phyloP scores from a whole-genome alignment of 64 coral and sea anemone species.

The Catalaphyllia jardinei region DNA sequence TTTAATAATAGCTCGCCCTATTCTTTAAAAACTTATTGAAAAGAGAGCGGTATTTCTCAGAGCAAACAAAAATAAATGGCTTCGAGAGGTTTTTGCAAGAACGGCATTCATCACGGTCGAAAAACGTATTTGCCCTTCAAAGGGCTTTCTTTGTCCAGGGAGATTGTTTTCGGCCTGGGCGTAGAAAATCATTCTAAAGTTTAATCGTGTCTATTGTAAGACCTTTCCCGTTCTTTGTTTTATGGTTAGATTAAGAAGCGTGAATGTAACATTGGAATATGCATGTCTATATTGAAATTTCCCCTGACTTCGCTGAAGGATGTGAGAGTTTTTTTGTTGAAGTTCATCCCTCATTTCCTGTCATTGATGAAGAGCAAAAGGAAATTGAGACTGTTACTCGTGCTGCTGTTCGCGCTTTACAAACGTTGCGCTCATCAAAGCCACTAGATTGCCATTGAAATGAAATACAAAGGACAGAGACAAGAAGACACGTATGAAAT shows the following conservation, averaged over 20 bases:
- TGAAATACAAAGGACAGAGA: slow-evolving; percentile 7
- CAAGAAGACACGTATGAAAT: not conserved
- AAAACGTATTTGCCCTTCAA: slow-evolving; percentile 35
- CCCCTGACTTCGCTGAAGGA: slow-evolving; percentile 22
- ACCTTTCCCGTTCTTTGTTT: slow-evolving; percentile 53
- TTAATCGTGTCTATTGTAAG: slow-evolving; percentile 48
- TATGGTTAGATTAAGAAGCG: slow-evolving; percentile 1
- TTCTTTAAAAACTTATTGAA: slow-evolving; percentile 93
- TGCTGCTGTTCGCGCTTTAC: not conserved
- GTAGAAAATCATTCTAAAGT: not conserved
- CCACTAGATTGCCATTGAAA: slow-evolving; percentile 9
- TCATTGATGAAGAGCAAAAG: not conserved
- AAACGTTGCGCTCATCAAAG: not conserved
- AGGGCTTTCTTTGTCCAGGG: slow-evolving; percentile 33
- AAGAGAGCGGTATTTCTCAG: slow-evolving; percentile 68
- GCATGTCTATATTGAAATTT: slow-evolving; percentile 11
- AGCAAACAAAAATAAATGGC: slow-evolving; percentile 73
- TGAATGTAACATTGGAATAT: slow-evolving; percentile 19
- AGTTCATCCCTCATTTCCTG: slow-evolving; percentile 31
- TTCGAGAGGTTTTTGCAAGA: slow-evolving; percentile 43
- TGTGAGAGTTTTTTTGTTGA: slow-evolving; percentile 23
- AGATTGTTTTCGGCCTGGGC: slow-evolving; percentile 47
- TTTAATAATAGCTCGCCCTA: slow-evolving; percentile 74
- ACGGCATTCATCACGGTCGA: slow-evolving; percentile 22
- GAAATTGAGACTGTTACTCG: not conserved